Evolutionary conservation across 2,888 invertebrate species (phyloP).

Genomic region (Holacanthella duospinosa): DNA sequence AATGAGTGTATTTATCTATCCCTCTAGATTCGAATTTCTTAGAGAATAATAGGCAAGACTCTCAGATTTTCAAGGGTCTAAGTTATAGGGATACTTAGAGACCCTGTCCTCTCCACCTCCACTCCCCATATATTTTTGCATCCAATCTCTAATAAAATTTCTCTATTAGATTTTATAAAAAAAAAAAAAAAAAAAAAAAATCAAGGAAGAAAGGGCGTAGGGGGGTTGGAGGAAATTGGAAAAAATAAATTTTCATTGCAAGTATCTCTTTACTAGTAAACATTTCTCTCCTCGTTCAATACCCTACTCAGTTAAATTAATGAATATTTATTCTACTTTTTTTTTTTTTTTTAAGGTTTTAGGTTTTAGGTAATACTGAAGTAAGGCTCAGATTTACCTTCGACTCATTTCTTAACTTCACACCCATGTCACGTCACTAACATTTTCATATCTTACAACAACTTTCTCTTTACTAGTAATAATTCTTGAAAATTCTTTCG

Average conservation of each 20-base stretch:
- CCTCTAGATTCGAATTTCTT: neutral
- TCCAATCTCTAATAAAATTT: neutral
- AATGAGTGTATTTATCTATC: neutral
- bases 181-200: neutral
- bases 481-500: too few species aligned
- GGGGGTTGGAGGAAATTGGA: neutral
- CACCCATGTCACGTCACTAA: too few species aligned
- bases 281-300: neutral
- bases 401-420: too few species aligned
- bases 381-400: too few species aligned
- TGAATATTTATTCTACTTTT: neutral
- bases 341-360: too few species aligned
- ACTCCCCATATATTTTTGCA: neutral
- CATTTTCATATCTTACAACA: too few species aligned
- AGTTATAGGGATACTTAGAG: neutral
- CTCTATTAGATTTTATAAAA: conserved; percentile 4
- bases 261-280: neutral
- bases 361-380: too few species aligned
- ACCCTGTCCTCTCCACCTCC: neutral
- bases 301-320: neutral
- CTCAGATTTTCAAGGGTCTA: neutral
- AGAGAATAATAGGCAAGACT: neutral
- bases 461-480: too few species aligned
- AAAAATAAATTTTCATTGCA: neutral
- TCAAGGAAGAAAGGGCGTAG: neutral